Conservation (phyloP, 2,797 vertebrate species). For the Spatula versicolor region DNA sequence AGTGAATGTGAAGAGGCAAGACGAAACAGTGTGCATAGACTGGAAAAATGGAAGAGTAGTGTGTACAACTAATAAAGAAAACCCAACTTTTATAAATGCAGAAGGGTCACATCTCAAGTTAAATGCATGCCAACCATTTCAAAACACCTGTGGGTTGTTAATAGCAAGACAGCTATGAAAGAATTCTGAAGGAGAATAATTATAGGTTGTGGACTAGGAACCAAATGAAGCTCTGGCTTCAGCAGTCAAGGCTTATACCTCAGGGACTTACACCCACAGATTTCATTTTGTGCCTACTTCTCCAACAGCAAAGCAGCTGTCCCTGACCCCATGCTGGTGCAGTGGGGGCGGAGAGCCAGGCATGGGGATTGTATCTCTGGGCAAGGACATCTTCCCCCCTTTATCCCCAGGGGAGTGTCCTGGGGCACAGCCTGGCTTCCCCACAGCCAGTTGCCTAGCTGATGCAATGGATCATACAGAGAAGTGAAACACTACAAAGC, state of each 20-base stretch:
- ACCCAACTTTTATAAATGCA: neutral
- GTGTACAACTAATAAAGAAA: neutral
- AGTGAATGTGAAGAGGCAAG: neutral
- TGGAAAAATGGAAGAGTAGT: fast-evolving
- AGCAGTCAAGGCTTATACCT: neutral
- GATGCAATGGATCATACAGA: neutral
- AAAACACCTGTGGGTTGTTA: neutral
- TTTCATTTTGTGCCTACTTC: neutral
- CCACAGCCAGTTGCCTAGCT: neutral
- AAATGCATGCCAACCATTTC: neutral
- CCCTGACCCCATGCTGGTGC: neutral
- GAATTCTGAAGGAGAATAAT: neutral
- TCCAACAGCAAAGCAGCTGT: neutral
- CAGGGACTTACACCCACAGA: neutral
- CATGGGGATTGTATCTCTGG: too few relatives aligned
- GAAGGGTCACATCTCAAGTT: fast-evolving
- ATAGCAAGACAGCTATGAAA: neutral
- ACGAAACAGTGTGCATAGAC: neutral
- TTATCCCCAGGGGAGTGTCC: neutral
- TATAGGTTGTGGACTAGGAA: neutral
- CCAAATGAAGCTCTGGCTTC: neutral
- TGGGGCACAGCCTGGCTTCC: too few relatives aligned
- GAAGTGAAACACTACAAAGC: neutral
- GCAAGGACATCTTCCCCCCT: neutral
- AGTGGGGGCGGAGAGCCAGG: fast-evolving